These are phyloP conservation scores for Magallana gigas DNA, from an alignment of 1,140 invertebrate genomes.

Conservation along the genomic window DNA sequence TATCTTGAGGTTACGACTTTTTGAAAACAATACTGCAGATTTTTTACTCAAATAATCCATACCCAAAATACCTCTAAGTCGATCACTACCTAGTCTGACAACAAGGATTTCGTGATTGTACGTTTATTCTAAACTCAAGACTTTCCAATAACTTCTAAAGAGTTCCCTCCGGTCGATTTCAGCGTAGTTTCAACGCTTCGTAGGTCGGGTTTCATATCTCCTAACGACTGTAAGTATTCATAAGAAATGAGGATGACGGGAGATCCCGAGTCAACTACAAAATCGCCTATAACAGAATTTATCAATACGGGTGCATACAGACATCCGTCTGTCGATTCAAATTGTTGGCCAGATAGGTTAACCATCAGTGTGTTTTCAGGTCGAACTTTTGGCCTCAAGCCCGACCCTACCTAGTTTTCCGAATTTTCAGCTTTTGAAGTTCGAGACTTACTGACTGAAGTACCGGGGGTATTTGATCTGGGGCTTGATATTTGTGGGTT, in stretches of 20 bases:
- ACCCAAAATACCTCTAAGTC: conserved; percentile 25
- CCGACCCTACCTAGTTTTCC: conserved; percentile 39
- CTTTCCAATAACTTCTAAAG: neutral
- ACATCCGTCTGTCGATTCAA: conserved; percentile 14
- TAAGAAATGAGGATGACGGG: neutral
- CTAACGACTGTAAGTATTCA: conserved; percentile 3
- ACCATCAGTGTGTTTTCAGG: conserved; percentile 13
- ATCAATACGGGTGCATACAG: neutral
- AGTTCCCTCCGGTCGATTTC: neutral
- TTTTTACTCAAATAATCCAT: conserved; percentile 15
- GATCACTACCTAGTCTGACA: conserved; percentile 20
- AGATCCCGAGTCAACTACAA: conserved; percentile 35
- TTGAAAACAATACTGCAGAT: neutral
- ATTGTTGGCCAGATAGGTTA: neutral
- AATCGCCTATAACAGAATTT: neutral
- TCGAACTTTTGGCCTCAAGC: conserved; percentile 42
- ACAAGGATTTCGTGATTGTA: conserved; percentile 12
- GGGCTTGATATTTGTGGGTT: no score
- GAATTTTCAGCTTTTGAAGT: neutral
- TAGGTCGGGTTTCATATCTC: conserved; percentile 4
- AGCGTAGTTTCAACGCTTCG: conserved; percentile 22
- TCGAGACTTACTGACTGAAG: no score
- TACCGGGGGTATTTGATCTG: no score
- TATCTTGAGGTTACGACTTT: conserved; percentile 21
- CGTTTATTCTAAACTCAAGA: conserved; percentile 19